Base-by-base conservation (phyloP, 2,888 invertebrate species). In the Auanema freiburgensis region DNA sequence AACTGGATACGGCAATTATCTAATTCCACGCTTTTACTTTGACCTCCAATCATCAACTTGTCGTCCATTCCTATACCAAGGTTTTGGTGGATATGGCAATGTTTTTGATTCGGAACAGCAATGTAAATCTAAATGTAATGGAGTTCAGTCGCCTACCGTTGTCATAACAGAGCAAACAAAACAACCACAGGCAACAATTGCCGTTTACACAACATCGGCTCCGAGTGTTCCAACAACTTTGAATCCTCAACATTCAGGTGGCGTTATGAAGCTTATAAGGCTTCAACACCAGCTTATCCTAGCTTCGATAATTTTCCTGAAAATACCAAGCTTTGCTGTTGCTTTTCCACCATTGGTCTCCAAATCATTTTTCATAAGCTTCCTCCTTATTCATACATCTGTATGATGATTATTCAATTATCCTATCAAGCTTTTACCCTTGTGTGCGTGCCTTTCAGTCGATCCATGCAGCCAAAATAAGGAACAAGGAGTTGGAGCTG, bases 401-500 rank as follows among this genome's bases (percentile, higher is more conserved):
- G 59, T 51, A 53, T 23, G 62, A 25, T 42, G 21, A 50, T 57
- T 58, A 25, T 3, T 16, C 33, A 25, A 50, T 53, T 25, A 16
- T 24, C 50, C 42, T 16, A 18, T 41, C 24, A 56, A 46, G n/a
- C n/a, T 57, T 46, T 65, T 51, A 50, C 51, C 33, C 52, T 16
- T 42, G 52, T 54, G 53, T 40, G 49, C 24, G 51, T 60, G 55
- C 56, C 40, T 78, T 82, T 59, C 75, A 83, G 83, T 83, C 42
- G 79, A 79, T 53, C 79, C 81, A 33, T 83, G 83, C 64, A 71
- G 70, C 12, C 78, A 79, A 53, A 74, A 77, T 21, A 67, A 69
- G 25, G 81, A 83, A 56, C 69, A 67, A 41, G 83, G 83, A 18
- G 74, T 81, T 42, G 83, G 83, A 10, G 75, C 78, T 16, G 66